phyloP scores from a whole-genome alignment of 2,797 vertebrate genomes.

The Xenops minutus region DNA sequence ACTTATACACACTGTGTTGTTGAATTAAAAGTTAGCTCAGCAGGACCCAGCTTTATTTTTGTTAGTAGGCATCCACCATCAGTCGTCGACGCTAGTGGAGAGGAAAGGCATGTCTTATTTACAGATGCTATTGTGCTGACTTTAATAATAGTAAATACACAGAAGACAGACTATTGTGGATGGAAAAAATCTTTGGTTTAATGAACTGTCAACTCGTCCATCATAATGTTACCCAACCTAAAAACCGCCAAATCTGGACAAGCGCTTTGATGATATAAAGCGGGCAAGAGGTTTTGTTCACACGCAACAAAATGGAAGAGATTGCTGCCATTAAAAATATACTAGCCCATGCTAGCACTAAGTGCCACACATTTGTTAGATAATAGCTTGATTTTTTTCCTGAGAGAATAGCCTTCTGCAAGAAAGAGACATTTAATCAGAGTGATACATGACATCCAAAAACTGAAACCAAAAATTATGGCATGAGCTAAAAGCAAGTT shows the following conservation, averaged over 20 bases:
- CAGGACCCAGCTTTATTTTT: slow-evolving; percentile 47
- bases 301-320: slow-evolving; percentile 58
- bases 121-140: slow-evolving; percentile 57
- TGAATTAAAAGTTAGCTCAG: slow-evolving; percentile 57
- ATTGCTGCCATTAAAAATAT: slow-evolving; percentile 64
- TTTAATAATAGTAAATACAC: slow-evolving; percentile 62
- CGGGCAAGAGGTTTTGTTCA: slow-evolving; percentile 57
- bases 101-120: slow-evolving; percentile 48
- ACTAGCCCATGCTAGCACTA: slow-evolving; percentile 52
- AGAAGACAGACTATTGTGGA: slow-evolving; percentile 55
- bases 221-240: slow-evolving; percentile 63
- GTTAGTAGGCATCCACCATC: slow-evolving; percentile 51
- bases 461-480: slow-evolving; percentile 55
- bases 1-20: slow-evolving; percentile 32
- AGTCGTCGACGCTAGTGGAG: background rate
- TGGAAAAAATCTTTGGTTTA: slow-evolving; percentile 53
- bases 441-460: slow-evolving; percentile 52
- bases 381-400: slow-evolving; percentile 53
- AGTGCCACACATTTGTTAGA: slow-evolving; percentile 64
- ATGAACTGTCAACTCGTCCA: slow-evolving; percentile 68
- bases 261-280: slow-evolving; percentile 60
- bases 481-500: slow-evolving; percentile 48
- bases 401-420: slow-evolving; percentile 50
- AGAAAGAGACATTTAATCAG: slow-evolving; percentile 68
- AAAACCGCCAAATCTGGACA: slow-evolving; percentile 56